A percentile compares a stretch with the other conserved stretches of the same genome.
phyloP scores from a whole-genome alignment of 2,797 vertebrate species.

The Neostethus bicornis region DNA sequence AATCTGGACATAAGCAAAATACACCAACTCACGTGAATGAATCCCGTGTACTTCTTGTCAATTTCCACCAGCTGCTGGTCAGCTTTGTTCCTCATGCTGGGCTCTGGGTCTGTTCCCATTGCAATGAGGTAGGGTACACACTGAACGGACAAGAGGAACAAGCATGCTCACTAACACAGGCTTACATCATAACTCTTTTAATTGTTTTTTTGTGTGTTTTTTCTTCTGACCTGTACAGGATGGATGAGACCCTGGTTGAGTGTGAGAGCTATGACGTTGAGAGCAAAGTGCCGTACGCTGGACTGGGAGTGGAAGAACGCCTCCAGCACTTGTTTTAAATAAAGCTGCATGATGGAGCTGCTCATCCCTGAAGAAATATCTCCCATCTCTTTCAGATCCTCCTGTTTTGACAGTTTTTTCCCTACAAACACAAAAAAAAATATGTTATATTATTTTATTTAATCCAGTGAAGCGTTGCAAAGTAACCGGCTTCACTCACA shows the following conservation, averaged over 20 bases:
- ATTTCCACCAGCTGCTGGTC: conserved; percentile 98
- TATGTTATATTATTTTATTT: too few species aligned
- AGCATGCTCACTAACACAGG: background rate
- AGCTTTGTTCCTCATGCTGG: conserved; percentile 96
- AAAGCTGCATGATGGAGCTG: conserved; percentile 99
- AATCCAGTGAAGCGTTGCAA: too few species aligned
- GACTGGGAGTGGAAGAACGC: conserved; percentile 94
- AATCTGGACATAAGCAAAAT: background rate
- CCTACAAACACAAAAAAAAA: conserved; percentile 71
- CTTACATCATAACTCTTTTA: background rate
- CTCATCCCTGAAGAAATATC: conserved; percentile 99
- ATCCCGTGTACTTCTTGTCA: conserved; percentile 98
- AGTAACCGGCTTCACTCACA: conserved; percentile 83
- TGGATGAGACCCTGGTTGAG: conserved; percentile 98
- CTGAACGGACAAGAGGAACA: conserved; percentile 65
- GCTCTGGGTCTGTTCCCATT: conserved; percentile 97
- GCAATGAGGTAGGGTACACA: conserved; percentile 99
- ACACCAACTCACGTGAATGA: conserved; percentile 89
- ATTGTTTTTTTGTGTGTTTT: background rate
- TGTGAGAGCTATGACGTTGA: conserved; percentile 95
- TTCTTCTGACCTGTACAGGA: conserved; percentile 79
- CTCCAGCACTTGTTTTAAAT: conserved; percentile 97
- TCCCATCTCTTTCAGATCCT: conserved; percentile 99
- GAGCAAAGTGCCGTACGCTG: conserved; percentile 93
- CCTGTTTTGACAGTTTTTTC: conserved; percentile 96